Evolutionary conservation across 2,888 invertebrate species (phyloP), one percentile per base, ranked within the genome.

Genomic region (Sialis lutaria): DNA sequence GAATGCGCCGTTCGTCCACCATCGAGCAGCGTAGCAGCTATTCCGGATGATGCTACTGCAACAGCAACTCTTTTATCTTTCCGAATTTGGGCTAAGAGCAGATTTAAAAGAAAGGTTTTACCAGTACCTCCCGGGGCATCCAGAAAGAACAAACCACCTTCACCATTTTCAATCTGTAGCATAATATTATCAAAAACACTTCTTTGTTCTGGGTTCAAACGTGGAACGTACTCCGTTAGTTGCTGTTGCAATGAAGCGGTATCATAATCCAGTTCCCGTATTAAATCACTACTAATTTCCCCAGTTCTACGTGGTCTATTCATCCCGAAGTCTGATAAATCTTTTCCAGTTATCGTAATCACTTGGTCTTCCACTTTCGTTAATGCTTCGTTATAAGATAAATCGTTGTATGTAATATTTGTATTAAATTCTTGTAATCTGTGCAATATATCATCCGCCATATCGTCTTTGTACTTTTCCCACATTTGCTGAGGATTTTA

Each of bases 401-500:
- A 35, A 12, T 48, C 43, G 32, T 48, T 40, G 30, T 40, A 32
- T n/a, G 39, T 40, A 7, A 13, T 33, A 48, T 45, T 48, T 22
- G 45, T 7, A 12, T 35, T 12, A 4, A 13, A 3, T 4, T 42
- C 5, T 42, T 46, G 46, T 33, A 42, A 32, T 12, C 32, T 42
- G 7, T 22, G 42, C 34, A 39, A 42, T 34, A 50, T 50, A 50
- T 50, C 50, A n/a, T 50, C 46, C 8, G 48, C 10, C 41, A 50
- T 48, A 33, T 48, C 40, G 48, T 45, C 46, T 50, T 52, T 48
- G 32, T 49, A 50, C 33, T 49, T 52, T 13, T 53, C 50, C 51
- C 52, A 52, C 41, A 53, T n/a, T 47, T 47, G 12, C 32, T 47
- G 51, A 40, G 53, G 51, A 42, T 54, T 51, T 33, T 50, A 53